Base-by-base conservation (phyloP, 2,113 vertebrate genomes). In the Lasiurus cinereus region DNA sequence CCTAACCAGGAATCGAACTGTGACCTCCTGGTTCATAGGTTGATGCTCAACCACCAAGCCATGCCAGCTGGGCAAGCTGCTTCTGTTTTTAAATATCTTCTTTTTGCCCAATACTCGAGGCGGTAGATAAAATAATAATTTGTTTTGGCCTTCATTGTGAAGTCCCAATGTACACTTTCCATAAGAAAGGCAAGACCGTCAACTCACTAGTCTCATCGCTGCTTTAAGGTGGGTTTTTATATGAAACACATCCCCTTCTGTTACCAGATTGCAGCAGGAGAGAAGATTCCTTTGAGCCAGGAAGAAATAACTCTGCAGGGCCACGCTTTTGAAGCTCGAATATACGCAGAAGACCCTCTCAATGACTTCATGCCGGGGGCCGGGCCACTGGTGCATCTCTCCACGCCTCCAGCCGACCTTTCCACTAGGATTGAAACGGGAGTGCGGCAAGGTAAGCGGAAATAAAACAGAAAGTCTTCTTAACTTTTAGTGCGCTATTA, bases 311-410 rank as follows among this genome's bases (percentile, higher is more conserved):
- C 97, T 72, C 96, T 99, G 69, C 97, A 4, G 1, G 99, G 99
- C 36, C 99, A 99, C 95, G 99, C 99, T 0, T 99, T 99, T 93
- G 99, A 99, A 98, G 99, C 99, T 46, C 98, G 99, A 24, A 99
- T 99, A 97, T 99, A 99, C 19, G 99, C 99, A 0, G 99, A 99
- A 97, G 99, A 99, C 96, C 99, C 99, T 29, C 94, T 98, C 96
- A 99, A 99, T 64, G 98, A 99, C 97, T 99, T 99, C 48, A 98
- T 99, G 96, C 99, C 99, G 0, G 99, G 99, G 80, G 99, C 99
- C 0, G 99, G 99, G 33, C 99, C 99, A 0, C 87, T 99, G 77
- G 97, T 99, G 88, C 99, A 99, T 85, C 98, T 99, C 78, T 99
- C 99, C 83, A 99, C 99, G 0, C 99, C 99, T 6, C 96, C 54